Conservation (phyloP, 2,113 vertebrate species). For the Chionis minor region DNA sequence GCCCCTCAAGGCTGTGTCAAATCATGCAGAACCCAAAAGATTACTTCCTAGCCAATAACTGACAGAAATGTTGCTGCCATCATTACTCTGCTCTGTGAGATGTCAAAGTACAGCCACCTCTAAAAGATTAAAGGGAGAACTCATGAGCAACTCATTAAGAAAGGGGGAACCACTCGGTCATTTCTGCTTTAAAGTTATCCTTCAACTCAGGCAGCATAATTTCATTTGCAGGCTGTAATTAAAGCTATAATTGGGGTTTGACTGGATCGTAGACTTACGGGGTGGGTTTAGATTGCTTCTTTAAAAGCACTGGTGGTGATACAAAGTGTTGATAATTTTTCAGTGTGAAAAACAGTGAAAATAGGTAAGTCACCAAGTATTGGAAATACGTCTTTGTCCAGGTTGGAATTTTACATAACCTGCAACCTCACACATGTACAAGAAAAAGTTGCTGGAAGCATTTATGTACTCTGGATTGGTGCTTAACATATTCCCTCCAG, state of each 20-base stretch:
- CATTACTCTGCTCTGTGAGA: conserved; percentile 20
- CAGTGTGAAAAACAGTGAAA: background rate
- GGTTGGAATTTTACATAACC: background rate
- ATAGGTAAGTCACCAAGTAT: background rate
- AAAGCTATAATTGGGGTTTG: conserved; percentile 49
- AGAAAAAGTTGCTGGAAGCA: background rate
- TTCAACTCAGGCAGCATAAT: conserved; percentile 62
- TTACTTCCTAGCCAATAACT: conserved; percentile 57
- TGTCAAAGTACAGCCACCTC: conserved; percentile 45
- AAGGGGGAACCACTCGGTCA: conserved; percentile 17
- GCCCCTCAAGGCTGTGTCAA: background rate
- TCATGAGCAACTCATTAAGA: conserved; percentile 60
- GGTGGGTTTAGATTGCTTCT: background rate
- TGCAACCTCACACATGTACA: background rate
- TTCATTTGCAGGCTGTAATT: conserved; percentile 53
- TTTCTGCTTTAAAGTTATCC: conserved; percentile 48
- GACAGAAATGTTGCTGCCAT: conserved; percentile 54
- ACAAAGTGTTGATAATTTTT: background rate
- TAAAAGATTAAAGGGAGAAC: conserved; percentile 55
- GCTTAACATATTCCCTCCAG: background rate
- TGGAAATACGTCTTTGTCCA: background rate
- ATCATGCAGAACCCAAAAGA: conserved; percentile 59
- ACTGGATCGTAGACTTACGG: background rate
- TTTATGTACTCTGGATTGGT: background rate
- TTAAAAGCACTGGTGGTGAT: background rate